phyloP scores from a whole-genome alignment of 1,140 invertebrate species.

The Acromyrmex heyeri region DNA sequence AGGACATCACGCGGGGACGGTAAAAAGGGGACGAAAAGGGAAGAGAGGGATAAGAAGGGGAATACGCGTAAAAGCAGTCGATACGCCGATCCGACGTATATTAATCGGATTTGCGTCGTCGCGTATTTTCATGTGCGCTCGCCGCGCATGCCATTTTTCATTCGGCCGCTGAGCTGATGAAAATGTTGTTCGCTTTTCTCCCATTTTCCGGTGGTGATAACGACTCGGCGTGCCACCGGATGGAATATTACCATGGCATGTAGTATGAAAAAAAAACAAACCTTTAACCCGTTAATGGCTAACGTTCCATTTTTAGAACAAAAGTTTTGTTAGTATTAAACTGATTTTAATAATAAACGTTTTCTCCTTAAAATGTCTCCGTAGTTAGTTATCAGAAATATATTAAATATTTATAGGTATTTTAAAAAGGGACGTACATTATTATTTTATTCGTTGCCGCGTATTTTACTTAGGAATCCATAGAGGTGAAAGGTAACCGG shows the following conservation, averaged over 20 bases:
- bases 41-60: constrained; percentile 68
- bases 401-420: not conserved
- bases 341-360: constrained; percentile 7
- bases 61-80: constrained; percentile 70
- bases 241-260: constrained; percentile 29
- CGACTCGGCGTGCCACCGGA: constrained; percentile 10
- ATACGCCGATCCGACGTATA: constrained; percentile 73
- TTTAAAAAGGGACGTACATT: not conserved
- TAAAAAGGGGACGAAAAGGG: not conserved
- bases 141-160: constrained; percentile 41
- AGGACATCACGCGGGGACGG: constrained; percentile 42
- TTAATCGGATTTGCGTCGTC: constrained; percentile 72
- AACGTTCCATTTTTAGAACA: constrained; percentile 2
- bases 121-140: constrained; percentile 53
- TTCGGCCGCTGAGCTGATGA: constrained; percentile 38
- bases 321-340: not conserved
- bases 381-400: not conserved
- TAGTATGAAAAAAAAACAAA: not conserved
- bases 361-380: not conserved
- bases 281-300: constrained; percentile 25
- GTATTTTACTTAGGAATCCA: constrained; percentile 13
- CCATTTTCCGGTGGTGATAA: constrained; percentile 58
- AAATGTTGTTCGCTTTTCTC: constrained; percentile 30
- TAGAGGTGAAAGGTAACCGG: not conserved
- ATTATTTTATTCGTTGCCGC: not conserved